Evolutionary conservation across 1,140 invertebrate genomes (phyloP).

Genomic region (Saccostrea echinata): DNA sequence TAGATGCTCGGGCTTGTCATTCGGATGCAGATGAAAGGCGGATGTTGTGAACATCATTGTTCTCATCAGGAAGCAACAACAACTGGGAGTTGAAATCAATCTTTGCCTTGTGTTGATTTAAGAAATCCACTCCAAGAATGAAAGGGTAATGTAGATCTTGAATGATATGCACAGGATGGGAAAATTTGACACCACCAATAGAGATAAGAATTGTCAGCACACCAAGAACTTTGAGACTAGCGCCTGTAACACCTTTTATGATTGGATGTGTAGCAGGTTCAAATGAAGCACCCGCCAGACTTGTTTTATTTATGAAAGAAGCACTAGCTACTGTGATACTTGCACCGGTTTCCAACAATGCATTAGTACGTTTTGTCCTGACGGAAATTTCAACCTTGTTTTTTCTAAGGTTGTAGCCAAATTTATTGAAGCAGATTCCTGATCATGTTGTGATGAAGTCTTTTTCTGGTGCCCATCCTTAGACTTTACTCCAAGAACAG

Average conservation of each 20-base stretch:
- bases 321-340: slow-evolving; percentile 31
- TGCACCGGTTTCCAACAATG: slow-evolving; percentile 25
- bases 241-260: slow-evolving; percentile 33
- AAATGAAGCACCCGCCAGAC: background rate
- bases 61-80: background rate
- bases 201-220: background rate
- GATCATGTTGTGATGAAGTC: background rate
- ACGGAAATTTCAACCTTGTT: slow-evolving; percentile 32
- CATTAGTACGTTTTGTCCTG: background rate
- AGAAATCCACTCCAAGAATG: slow-evolving; percentile 48
- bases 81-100: slow-evolving; percentile 30
- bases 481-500: slow-evolving; percentile 30
- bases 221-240: background rate
- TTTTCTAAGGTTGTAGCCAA: slow-evolving; percentile 5
- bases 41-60: background rate
- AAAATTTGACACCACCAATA: slow-evolving; percentile 26
- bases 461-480: slow-evolving; percentile 33
- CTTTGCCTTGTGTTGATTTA: slow-evolving; percentile 4
- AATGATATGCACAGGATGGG: slow-evolving; percentile 42
- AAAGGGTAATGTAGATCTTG: slow-evolving; percentile 38
- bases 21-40: background rate
- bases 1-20: slow-evolving; percentile 17
- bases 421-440: background rate
- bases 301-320: slow-evolving; percentile 23
- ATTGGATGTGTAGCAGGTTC: slow-evolving; percentile 10